phyloP scores from a whole-genome alignment of 2,797 vertebrate genomes.

The Anguilla megastoma region DNA sequence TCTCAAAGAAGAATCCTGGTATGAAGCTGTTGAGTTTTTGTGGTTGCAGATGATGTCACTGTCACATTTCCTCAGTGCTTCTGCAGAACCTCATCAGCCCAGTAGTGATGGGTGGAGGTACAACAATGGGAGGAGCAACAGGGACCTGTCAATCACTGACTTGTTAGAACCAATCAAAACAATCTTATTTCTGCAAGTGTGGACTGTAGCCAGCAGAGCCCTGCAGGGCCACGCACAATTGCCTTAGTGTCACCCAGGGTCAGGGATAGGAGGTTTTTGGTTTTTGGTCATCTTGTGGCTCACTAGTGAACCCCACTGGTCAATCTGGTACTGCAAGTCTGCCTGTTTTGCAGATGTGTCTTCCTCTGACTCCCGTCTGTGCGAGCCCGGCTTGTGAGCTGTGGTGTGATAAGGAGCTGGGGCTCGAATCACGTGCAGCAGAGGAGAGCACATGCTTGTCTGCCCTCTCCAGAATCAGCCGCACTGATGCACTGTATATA shows the following conservation, averaged over 20 bases:
- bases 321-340: background rate
- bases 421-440: too few relatives aligned
- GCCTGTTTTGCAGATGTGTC: background rate
- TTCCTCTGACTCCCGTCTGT: background rate
- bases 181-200: too few relatives aligned
- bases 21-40: background rate
- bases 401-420: background rate
- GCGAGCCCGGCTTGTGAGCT: background rate
- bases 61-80: background rate
- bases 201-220: too few relatives aligned
- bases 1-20: background rate
- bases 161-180: background rate
- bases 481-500: background rate
- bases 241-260: background rate
- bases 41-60: background rate
- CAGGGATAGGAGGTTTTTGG: background rate
- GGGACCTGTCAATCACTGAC: background rate
- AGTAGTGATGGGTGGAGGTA: background rate
- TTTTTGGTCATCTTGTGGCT: background rate
- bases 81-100: background rate
- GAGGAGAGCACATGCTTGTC: background rate
- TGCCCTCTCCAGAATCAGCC: background rate
- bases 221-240: too few relatives aligned
- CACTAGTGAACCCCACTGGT: background rate
- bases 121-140: background rate